A percentile compares a stretch with the other conserved stretches of the same genome.
These are phyloP conservation scores for Myotis davidii DNA, from an alignment of 2,113 vertebrate genomes.

Conservation along the genomic window DNA sequence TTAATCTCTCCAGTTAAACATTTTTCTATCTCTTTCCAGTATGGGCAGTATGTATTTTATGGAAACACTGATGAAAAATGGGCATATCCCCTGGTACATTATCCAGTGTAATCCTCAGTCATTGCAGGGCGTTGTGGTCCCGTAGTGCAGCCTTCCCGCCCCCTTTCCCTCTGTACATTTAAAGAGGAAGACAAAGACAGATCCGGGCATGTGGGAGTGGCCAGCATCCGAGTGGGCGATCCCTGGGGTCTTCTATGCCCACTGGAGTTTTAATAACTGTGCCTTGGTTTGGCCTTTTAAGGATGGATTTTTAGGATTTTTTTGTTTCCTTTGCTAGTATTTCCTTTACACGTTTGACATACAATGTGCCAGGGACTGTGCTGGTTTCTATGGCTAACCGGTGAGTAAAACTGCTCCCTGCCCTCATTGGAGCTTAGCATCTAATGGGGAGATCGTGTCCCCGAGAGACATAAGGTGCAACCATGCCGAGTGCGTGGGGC, in stretches of 20 bases:
- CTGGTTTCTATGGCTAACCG: neutral
- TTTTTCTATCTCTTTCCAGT: conserved; percentile 9
- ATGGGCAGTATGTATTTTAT: neutral
- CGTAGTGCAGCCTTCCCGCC: neutral
- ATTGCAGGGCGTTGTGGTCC: neutral
- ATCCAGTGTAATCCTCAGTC: neutral
- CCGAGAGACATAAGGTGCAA: neutral
- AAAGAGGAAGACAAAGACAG: neutral
- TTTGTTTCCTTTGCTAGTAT: conserved; percentile 14
- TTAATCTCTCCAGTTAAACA: conserved; percentile 32
- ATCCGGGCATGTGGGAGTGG: neutral
- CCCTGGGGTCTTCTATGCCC: no score
- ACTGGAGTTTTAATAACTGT: neutral
- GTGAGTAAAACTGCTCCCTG: neutral
- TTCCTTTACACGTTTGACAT: neutral
- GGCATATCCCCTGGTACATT: neutral
- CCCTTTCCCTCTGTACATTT: neutral
- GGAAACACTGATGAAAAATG: conserved; percentile 3
- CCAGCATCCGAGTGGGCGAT: neutral
- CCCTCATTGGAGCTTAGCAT: neutral
- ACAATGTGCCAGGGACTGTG: neutral
- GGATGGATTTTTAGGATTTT: neutral
- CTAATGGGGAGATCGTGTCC: neutral
- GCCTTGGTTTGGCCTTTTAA: neutral
- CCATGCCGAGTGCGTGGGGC: neutral